These are phyloP conservation scores for Ispidina lecontei DNA, from an alignment of 2,797 vertebrate genomes.

Conservation along the genomic window DNA sequence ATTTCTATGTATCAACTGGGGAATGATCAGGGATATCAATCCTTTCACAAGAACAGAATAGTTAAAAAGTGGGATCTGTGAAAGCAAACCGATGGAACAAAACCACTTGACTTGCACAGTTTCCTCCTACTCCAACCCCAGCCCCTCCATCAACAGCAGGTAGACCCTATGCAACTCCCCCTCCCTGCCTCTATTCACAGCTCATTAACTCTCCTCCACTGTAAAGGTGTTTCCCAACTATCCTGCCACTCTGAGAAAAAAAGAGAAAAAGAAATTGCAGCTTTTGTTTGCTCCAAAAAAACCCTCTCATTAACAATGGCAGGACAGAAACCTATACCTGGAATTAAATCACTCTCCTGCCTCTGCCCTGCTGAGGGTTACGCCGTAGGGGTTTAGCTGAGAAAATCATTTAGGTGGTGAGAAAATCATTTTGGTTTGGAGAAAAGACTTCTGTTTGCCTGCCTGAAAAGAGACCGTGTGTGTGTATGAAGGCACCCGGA, in stretches of 20 bases:
- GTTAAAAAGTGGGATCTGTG: neutral
- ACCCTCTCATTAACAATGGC: neutral
- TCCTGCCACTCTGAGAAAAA: neutral
- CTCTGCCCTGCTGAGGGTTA: neutral
- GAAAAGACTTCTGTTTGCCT: neutral
- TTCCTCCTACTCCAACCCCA: neutral
- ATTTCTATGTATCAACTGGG: too few species aligned
- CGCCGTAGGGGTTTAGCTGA: rapidly evolving
- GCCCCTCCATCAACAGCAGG: neutral
- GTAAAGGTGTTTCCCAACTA: neutral
- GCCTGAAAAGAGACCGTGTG: neutral
- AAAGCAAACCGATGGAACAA: neutral
- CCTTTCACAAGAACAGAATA: neutral
- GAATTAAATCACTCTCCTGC: neutral
- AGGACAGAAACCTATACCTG: neutral
- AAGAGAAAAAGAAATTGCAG: rapidly evolving
- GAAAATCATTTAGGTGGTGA: neutral
- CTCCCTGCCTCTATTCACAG: neutral
- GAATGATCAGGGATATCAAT: too few species aligned
- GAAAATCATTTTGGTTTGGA: neutral
- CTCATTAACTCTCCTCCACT: neutral
- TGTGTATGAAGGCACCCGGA: neutral
- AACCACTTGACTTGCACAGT: neutral
- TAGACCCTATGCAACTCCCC: neutral
- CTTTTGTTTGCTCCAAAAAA: neutral